Conservation (phyloP, 2,797 vertebrate genomes). For the Diglossa cyanea region DNA sequence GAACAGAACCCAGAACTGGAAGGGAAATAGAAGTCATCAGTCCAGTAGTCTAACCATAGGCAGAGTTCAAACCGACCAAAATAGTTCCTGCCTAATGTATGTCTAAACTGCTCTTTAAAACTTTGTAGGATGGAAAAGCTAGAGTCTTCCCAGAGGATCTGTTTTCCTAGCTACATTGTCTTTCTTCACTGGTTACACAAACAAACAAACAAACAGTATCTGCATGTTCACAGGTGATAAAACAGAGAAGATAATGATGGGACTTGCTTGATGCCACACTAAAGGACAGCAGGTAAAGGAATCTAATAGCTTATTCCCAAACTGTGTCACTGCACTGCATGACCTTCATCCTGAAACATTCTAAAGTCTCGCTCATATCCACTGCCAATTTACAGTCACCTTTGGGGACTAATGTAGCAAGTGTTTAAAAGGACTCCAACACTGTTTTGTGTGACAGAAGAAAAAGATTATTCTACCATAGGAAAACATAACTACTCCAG, state of each 20-base stretch:
- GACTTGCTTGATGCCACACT: not conserved
- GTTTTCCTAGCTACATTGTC: not conserved
- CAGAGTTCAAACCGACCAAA: not conserved
- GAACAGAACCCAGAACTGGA: not conserved
- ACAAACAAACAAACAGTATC: not conserved
- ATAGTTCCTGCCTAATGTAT: not conserved
- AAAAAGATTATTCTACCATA: not conserved
- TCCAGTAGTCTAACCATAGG: not conserved
- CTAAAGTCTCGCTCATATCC: not conserved
- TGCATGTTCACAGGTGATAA: conserved; percentile 9
- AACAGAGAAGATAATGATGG: not conserved
- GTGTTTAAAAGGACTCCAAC: not conserved
- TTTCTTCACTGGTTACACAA: not conserved
- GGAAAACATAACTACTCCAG: not conserved
- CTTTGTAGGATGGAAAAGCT: not conserved
- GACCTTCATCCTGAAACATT: not conserved
- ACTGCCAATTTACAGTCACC: not conserved
- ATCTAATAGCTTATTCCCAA: not conserved
- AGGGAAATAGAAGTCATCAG: not conserved
- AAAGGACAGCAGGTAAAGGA: not conserved
- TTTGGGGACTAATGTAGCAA: not conserved
- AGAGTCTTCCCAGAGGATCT: not conserved
- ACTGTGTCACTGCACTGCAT: not conserved
- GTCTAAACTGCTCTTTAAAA: not conserved
- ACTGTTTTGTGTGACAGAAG: not conserved